Conservation (phyloP, 2,888 invertebrate genomes). For the Malacosoma neustria region DNA sequence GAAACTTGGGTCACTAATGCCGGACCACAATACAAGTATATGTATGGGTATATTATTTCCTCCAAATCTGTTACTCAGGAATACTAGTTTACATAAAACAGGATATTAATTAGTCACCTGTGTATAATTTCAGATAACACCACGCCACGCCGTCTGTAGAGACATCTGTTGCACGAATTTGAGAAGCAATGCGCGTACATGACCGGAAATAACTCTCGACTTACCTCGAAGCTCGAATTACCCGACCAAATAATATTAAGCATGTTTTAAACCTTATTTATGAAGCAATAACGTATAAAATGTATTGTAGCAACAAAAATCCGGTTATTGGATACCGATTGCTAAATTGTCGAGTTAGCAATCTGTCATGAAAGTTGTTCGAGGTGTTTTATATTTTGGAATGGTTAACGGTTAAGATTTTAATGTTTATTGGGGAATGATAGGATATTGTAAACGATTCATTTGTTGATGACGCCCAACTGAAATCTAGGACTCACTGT, state of each 20-base stretch:
- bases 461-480: too few relatives aligned
- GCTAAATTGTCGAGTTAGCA: constrained; percentile 14
- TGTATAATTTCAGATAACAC: constrained; percentile 54
- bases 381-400: neutral
- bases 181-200: constrained; percentile 18
- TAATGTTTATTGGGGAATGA: neutral
- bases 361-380: neutral
- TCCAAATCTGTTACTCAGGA: too few relatives aligned
- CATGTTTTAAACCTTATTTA: constrained; percentile 13
- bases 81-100: neutral
- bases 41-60: too few relatives aligned
- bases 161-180: constrained; percentile 31
- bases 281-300: constrained; percentile 1
- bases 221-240: constrained; percentile 42
- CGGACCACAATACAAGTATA: too few relatives aligned
- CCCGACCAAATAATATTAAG: constrained; percentile 25
- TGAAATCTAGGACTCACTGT: too few relatives aligned
- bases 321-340: constrained; percentile 10
- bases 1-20: too few relatives aligned
- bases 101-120: neutral
- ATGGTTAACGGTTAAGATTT: neutral
- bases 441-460: too few relatives aligned
- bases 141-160: constrained; percentile 35
- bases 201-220: constrained; percentile 37
- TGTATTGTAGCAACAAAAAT: constrained; percentile 6